phyloP scores from a whole-genome alignment of 2,797 vertebrate genomes.

The Tympanoctomys barrerae region DNA sequence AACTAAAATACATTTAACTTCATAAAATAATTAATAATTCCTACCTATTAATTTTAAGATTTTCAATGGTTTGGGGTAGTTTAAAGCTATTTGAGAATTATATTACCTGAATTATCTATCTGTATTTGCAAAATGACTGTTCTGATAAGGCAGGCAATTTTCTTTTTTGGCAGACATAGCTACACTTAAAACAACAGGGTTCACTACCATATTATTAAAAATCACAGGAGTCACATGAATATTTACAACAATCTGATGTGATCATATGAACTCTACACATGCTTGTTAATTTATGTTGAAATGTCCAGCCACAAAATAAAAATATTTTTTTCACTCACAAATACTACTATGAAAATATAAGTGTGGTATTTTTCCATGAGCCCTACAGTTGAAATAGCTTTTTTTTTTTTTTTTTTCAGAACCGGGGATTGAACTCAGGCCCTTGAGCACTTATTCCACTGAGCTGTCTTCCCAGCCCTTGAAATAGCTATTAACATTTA shows the following conservation, averaged over 20 bases:
- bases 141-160: background rate
- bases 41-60: constrained; percentile 21
- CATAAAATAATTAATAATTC: constrained; percentile 23
- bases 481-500: constrained; percentile 25
- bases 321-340: constrained; percentile 17
- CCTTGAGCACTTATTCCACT: too few relatives aligned
- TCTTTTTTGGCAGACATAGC: background rate
- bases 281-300: constrained; percentile 51
- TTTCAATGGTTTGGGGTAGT: background rate
- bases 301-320: constrained; percentile 30
- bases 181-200: background rate
- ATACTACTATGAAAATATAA: background rate
- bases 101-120: background rate
- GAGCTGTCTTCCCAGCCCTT: background rate
- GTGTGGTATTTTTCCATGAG: background rate
- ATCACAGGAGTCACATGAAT: constrained; percentile 5
- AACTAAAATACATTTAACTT: background rate
- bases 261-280: background rate
- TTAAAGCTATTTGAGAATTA: constrained; percentile 11
- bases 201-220: constrained; percentile 1
- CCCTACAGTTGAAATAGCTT: background rate
- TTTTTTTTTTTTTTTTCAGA: too few relatives aligned
- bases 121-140: constrained; percentile 49
- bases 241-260: background rate
- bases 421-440: too few relatives aligned